A percentile compares a stretch with the other conserved stretches of the same genome.
Conservation (phyloP, 1,140 invertebrate genomes). For the Helicoverpa zea region DNA sequence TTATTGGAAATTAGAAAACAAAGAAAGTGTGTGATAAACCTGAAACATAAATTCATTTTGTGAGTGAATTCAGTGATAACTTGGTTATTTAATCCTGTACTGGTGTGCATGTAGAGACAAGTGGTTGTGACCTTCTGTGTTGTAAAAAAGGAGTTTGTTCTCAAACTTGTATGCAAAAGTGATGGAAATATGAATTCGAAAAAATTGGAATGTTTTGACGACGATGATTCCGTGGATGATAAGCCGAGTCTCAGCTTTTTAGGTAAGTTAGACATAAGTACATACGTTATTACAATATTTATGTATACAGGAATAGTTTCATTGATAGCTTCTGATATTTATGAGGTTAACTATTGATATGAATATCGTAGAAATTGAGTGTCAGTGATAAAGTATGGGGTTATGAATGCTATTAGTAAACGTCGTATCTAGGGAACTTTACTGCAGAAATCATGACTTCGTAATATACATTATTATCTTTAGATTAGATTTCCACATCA, state of each 20-base stretch:
- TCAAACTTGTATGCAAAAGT: constrained; percentile 61
- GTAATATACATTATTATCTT: constrained; percentile 47
- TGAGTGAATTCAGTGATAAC: constrained; percentile 54
- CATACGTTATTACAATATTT: constrained; percentile 13
- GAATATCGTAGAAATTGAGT: constrained; percentile 34
- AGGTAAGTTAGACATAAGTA: constrained; percentile 71
- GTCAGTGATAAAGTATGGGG: constrained; percentile 41
- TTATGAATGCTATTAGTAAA: constrained; percentile 47
- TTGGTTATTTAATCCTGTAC: constrained; percentile 60
- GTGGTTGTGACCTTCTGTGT: constrained; percentile 72
- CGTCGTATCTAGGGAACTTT: constrained; percentile 40
- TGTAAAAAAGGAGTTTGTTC: constrained; percentile 67
- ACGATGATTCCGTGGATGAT: constrained; percentile 80
- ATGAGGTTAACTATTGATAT: constrained; percentile 40
- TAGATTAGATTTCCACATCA: constrained; percentile 48
- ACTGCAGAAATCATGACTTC: constrained; percentile 45
- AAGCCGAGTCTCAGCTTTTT: constrained; percentile 84
- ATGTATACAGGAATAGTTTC: constrained; percentile 36
- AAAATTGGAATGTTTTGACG: constrained; percentile 82
- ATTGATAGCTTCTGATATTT: constrained; percentile 51
- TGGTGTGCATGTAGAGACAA: constrained; percentile 68
- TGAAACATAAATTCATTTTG: constrained; percentile 20
- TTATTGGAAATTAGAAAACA: constrained; percentile 31
- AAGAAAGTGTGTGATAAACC: constrained; percentile 32
- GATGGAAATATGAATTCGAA: constrained; percentile 82